Conservation (phyloP, 2,888 invertebrate genomes). For the Harpalus rufipes region DNA sequence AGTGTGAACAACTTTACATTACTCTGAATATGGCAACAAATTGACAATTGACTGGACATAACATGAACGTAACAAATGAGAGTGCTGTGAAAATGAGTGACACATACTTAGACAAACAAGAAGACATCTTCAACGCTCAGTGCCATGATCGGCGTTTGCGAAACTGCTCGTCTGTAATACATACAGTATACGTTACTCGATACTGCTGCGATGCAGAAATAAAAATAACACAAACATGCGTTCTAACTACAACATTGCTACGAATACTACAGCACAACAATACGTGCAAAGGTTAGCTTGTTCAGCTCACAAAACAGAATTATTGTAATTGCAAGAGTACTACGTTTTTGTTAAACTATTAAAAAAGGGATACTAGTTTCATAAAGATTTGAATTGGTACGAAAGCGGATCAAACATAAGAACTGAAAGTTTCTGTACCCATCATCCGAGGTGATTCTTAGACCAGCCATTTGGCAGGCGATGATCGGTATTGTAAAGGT, state of each 20-base stretch:
- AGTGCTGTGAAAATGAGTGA: conserved; percentile 57
- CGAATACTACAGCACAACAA: neutral
- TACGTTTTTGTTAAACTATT: no score
- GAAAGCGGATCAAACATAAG: no score
- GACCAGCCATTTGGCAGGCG: no score
- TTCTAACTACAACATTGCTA: conserved; percentile 12
- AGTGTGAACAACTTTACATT: conserved; percentile 15
- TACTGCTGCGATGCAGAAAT: neutral
- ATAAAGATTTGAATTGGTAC: no score
- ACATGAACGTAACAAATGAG: conserved; percentile 34
- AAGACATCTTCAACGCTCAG: conserved; percentile 62
- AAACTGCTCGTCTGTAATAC: conserved; percentile 63
- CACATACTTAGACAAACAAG: conserved; percentile 66
- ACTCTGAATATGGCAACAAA: conserved; percentile 49
- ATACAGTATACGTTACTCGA: conserved; percentile 48
- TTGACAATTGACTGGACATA: conserved; percentile 7
- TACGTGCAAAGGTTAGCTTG: conserved; percentile 10
- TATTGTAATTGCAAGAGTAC: neutral
- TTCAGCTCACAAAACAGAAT: neutral
- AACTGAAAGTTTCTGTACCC: no score
- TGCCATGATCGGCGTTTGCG: conserved; percentile 65
- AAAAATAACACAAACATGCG: conserved; percentile 29
- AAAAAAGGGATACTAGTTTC: no score
- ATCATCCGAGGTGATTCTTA: no score
- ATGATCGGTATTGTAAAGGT: no score